Base-by-base conservation (phyloP, 2,888 invertebrate species). In the Campoplex capitator region DNA sequence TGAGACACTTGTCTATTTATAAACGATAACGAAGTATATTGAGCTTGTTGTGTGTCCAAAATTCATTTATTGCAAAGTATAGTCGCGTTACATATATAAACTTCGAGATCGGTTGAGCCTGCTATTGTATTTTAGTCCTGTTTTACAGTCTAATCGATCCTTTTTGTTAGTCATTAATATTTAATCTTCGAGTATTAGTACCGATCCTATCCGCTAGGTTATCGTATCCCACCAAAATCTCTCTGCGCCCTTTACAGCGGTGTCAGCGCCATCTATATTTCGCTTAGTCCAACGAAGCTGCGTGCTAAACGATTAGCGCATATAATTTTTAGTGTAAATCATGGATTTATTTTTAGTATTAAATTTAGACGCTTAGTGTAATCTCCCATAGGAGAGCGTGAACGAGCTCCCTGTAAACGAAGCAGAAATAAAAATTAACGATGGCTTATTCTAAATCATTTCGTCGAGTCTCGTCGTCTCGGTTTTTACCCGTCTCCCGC, bases 1-100 rank as follows among this genome's bases (percentile, higher is more conserved):
- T 9, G 35, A 78, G 73, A 80, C 51, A 51, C 32, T 42, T 38
- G 54, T 74, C 65, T 74, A 81, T 81, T 74, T 67, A 82, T 67
- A 56, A 67, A 28, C 11, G 3, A 35, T 35, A 48, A 38, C 7
- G 13, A 16, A 74, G 23, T 23, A 38, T 54, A 73, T n/a, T 18
- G 32, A 73, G 68, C 42, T 68, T 16, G 58, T 75, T n/a, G 45
- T 35, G 58, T 28, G 58, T 58, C 58, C 28, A 28, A 23, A 23
- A 23, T 23, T 23, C 23, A 23, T 23, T 83, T 78, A 71, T 71
- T 73, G 65, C 62, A 77, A 48, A 51, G 18, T 45, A 73, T 54
- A 73, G 18, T 65, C 38, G 51, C 23, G 56, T 74, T 51, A 58
- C 42, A 56, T 8, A 56, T 35, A 3, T 73, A 70, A 45, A 71